Evolutionary conservation across 2,888 invertebrate species (phyloP).

Genomic region (Herminia tarsipennalis): DNA sequence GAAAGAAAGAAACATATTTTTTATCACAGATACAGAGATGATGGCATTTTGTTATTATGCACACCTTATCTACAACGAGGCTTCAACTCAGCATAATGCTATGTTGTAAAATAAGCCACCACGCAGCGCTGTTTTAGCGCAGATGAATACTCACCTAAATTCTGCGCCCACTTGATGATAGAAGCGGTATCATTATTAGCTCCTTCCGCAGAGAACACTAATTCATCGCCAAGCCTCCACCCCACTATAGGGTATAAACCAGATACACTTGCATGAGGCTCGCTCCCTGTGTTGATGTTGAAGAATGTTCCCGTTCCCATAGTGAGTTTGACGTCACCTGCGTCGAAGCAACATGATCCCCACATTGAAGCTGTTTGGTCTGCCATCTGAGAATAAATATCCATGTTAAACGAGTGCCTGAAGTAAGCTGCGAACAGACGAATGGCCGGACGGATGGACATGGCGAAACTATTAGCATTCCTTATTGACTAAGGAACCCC

Average conservation of each 20-base stretch:
- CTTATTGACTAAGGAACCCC: no score
- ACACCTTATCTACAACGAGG: no score
- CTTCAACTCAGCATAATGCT: no score
- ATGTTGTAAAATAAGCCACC: no score
- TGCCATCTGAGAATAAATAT: slow-evolving; percentile 86
- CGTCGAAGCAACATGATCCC: slow-evolving; percentile 92
- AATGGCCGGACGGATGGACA: no score
- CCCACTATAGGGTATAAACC: slow-evolving; percentile 97
- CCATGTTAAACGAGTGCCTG: no score
- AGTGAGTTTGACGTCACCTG: slow-evolving; percentile 94
- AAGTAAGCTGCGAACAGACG: no score
- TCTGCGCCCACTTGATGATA: slow-evolving; percentile 93
- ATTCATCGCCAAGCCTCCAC: slow-evolving; percentile 87
- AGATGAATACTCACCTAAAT: slow-evolving; percentile 85
- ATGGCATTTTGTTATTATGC: no score
- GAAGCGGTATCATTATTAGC: slow-evolving; percentile 95
- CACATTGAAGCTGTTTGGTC: slow-evolving; percentile 96
- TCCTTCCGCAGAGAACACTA: slow-evolving; percentile 93
- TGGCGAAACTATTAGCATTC: no score
- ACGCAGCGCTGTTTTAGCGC: no score
- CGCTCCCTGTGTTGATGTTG: slow-evolving; percentile 91
- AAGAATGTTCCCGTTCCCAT: slow-evolving; percentile 97
- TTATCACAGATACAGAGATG: no score
- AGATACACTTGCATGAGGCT: slow-evolving; percentile 92
- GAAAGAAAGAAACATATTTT: no score